Conservation (phyloP, 2,113 vertebrate species). For the Myotis yumanensis region DNA sequence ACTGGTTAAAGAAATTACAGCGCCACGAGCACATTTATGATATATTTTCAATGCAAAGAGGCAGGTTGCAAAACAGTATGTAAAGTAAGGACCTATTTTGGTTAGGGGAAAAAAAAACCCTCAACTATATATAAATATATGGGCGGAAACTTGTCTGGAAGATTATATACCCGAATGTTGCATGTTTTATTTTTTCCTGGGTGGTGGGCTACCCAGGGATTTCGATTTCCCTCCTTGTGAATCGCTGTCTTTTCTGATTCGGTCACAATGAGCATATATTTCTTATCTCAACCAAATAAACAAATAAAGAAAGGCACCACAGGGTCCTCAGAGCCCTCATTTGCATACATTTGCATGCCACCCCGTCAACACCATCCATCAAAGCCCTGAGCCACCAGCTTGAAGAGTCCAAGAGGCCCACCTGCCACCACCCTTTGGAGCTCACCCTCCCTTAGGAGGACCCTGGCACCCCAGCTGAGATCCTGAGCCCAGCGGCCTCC, state of each 20-base stretch:
- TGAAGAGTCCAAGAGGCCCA: not conserved
- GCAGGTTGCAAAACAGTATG: conserved; percentile 56
- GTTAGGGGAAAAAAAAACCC: not conserved
- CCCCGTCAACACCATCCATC: conserved; percentile 17
- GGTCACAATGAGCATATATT: conserved; percentile 51
- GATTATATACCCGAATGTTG: not conserved
- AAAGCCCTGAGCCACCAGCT: not conserved
- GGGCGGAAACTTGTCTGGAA: conserved; percentile 22
- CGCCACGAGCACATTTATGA: not conserved
- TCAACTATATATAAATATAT: not conserved
- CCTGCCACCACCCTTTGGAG: not conserved
- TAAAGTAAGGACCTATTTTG: conserved; percentile 61
- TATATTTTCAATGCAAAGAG: conserved; percentile 60
- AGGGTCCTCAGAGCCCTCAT: not conserved
- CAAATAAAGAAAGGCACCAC: conserved; percentile 41
- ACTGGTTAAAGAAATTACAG: not conserved
- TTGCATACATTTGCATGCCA: conserved; percentile 69
- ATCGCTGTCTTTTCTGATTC: conserved; percentile 42
- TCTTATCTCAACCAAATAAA: conserved; percentile 64
- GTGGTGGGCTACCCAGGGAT: conserved; percentile 33
- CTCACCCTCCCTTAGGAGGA: not conserved
- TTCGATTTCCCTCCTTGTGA: conserved; percentile 22
- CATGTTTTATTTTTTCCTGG: not conserved
- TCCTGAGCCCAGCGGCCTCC: not conserved
- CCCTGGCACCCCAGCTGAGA: not conserved